Conservation (phyloP, 2,113 vertebrate species). For the human (Homo sapiens) region DNA sequence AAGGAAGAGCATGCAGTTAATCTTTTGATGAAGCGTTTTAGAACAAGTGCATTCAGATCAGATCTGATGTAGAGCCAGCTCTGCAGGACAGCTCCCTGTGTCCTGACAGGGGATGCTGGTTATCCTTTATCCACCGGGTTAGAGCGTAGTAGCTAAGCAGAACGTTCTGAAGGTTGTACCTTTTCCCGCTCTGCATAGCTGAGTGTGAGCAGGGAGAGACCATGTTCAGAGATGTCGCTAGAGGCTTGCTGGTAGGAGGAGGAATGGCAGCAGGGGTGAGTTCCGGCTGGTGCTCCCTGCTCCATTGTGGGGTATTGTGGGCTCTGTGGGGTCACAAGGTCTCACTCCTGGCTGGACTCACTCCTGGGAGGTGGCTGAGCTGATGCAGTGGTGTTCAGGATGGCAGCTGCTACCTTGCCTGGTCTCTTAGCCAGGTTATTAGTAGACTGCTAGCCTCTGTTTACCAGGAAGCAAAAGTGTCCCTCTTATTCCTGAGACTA, state of each 20-base stretch:
- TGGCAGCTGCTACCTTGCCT: neutral
- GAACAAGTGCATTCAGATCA: neutral
- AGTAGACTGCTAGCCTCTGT: neutral
- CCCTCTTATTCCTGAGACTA: neutral
- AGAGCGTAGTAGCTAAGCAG: neutral
- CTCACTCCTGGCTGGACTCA: neutral
- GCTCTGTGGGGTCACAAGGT: neutral
- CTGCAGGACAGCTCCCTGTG: neutral
- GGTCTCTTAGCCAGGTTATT: neutral
- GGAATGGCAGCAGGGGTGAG: neutral
- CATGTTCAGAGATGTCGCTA: accelerated
- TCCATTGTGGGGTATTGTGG: accelerated
- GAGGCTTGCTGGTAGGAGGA: neutral
- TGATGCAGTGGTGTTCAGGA: neutral
- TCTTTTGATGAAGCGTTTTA: neutral
- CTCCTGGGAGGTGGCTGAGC: neutral
- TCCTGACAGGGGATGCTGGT: neutral
- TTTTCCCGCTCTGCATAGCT: accelerated
- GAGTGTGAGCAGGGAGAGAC: neutral
- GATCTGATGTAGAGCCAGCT: neutral
- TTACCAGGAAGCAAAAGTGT: neutral
- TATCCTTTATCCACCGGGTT: neutral
- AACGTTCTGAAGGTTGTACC: accelerated
- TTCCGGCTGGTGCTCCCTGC: neutral
- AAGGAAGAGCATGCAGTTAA: neutral